These are phyloP conservation scores for Harmothoe impar DNA, from an alignment of 2,888 invertebrate species.

Conservation along the genomic window DNA sequence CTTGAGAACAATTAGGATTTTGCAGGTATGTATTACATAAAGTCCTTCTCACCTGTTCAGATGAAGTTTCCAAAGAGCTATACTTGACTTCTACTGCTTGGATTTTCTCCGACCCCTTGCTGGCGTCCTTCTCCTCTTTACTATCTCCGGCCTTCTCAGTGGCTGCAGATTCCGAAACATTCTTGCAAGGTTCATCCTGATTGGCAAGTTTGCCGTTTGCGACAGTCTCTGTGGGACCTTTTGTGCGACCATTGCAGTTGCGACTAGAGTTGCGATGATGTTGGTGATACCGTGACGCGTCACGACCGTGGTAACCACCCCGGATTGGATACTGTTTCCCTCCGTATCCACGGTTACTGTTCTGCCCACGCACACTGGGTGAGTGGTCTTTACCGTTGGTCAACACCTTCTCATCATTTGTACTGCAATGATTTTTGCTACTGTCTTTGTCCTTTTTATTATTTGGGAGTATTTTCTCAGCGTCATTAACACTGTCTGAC, in stretches of 20 bases:
- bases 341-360: neutral
- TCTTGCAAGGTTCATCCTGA: neutral
- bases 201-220: neutral
- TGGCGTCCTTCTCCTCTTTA: conserved; percentile 32
- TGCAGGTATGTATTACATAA: no score
- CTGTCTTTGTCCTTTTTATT: neutral
- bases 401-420: neutral
- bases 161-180: neutral
- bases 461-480: neutral
- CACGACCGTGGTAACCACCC: conserved; percentile 12
- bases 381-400: neutral
- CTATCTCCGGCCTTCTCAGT: conserved; percentile 20
- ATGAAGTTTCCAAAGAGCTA: neutral
- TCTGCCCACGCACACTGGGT: neutral
- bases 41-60: conserved; percentile 32
- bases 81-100: neutral
- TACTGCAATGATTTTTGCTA: neutral
- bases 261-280: conserved; percentile 31
- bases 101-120: conserved; percentile 22
- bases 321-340: neutral
- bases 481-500: neutral
- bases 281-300: conserved; percentile 12
- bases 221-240: neutral
- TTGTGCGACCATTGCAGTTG: neutral
- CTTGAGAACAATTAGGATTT: no score